Percentiles rank a stretch among this genome's conserved stretches.
phyloP scores from a whole-genome alignment of 2,888 invertebrate genomes.

The Nomada ruficornis region DNA sequence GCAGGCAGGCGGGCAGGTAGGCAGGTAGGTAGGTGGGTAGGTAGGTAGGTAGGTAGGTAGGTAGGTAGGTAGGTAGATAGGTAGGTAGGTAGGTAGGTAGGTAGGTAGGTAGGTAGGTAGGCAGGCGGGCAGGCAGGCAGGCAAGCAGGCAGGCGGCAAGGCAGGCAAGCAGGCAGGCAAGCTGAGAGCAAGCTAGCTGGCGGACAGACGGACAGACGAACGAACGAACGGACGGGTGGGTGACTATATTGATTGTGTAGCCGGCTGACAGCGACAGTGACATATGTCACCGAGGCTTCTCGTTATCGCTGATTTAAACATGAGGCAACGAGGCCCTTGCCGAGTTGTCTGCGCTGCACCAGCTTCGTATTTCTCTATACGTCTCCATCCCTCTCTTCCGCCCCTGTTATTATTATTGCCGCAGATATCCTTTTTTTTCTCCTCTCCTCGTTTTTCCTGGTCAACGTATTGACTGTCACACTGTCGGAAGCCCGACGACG shows the following conservation, averaged over 20 bases:
- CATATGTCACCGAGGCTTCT: slow-evolving; percentile 84
- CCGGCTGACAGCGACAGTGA: slow-evolving; percentile 84
- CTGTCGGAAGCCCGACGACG: slow-evolving; percentile 62
- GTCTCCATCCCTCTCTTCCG: slow-evolving; percentile 51
- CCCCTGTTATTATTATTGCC: slow-evolving; percentile 75
- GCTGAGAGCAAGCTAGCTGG: slow-evolving; percentile 51
- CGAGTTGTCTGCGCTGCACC: slow-evolving; percentile 75
- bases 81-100: neutral
- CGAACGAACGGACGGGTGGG: slow-evolving; percentile 73
- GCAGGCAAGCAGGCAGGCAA: slow-evolving; percentile 65
- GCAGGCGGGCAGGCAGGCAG: slow-evolving; percentile 17
- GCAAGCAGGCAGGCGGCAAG: slow-evolving; percentile 20
- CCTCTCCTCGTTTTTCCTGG: slow-evolving; percentile 36
- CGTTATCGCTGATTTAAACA: slow-evolving; percentile 85
- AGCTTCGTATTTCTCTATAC: slow-evolving; percentile 75
- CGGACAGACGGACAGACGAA: slow-evolving; percentile 68
- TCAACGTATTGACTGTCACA: slow-evolving; percentile 61
- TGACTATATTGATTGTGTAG: slow-evolving; percentile 84
- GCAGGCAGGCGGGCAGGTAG: slow-evolving; percentile 58
- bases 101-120: slow-evolving; percentile 58
- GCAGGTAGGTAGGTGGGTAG: slow-evolving; percentile 32
- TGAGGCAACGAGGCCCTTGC: slow-evolving; percentile 82
- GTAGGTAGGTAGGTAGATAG: slow-evolving; percentile 25
- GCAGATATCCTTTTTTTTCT: slow-evolving; percentile 48
- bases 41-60: slow-evolving; percentile 62